Conservation (phyloP, 2,888 invertebrate species). For the Scrobipalpa costella region DNA sequence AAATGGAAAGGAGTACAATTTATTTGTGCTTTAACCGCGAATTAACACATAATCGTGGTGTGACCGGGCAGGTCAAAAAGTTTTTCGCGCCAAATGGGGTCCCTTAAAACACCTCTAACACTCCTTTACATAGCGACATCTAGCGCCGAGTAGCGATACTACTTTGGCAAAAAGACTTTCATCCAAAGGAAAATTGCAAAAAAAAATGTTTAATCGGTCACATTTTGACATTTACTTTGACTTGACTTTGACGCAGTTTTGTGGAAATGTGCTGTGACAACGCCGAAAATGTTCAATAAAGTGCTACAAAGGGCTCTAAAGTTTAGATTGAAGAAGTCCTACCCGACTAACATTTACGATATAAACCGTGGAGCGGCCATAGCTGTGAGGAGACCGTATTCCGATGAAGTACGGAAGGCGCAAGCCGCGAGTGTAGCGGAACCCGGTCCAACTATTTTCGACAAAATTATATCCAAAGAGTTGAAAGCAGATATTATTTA, state of each 20-base stretch:
- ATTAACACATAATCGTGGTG: no score
- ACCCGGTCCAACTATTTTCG: conserved; percentile 85
- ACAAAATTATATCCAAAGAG: conserved; percentile 87
- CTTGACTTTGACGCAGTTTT: conserved; percentile 17
- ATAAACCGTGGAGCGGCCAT: conserved; percentile 67
- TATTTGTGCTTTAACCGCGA: no score
- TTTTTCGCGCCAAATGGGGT: no score
- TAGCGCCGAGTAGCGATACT: conserved; percentile 18
- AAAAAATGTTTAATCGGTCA: conserved; percentile 1
- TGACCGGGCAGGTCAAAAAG: no score
- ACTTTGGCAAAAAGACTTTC: neutral
- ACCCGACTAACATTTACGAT: conserved; percentile 75
- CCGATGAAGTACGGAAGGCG: conserved; percentile 66
- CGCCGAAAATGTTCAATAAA: conserved; percentile 71
- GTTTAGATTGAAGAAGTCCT: conserved; percentile 69
- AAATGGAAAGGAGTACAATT: no score
- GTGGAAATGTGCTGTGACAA: neutral
- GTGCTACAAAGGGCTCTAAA: conserved; percentile 72
- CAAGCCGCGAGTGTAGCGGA: conserved; percentile 60
- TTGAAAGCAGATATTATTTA: conserved; percentile 91
- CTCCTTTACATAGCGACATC: conserved; percentile 9
- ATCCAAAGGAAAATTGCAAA: neutral
- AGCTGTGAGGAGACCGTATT: conserved; percentile 63
- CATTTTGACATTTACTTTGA: neutral
- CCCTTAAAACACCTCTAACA: no score